Evolutionary conservation across 2,797 vertebrate genomes (phyloP), one percentile per base, ranked within the genome.

Genomic region (Octomys mimax): DNA sequence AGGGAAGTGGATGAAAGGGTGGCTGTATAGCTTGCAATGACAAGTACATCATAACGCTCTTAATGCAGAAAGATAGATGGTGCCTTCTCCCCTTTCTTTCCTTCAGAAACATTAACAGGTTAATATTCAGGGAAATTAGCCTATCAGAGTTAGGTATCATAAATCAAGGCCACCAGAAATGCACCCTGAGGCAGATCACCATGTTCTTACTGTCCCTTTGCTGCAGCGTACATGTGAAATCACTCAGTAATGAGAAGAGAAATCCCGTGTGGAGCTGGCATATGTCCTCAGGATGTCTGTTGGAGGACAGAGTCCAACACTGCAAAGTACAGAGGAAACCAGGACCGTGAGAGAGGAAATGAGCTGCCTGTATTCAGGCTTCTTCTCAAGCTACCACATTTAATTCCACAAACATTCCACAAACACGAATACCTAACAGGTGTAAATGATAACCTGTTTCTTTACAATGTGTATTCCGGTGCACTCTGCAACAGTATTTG

Each of bases 111-210:
- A 54, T 57, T 36, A 59, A 28, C 24, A 66, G 82, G 73, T 79
- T 57, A 71, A 68, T 87, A 93, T 92, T 89, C 92, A 36, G 54
- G 46, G n/a, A 91, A 82, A 87, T 64, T 42, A 81, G 68, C 92
- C 68, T 46, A 16, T 31, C 24, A 84, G 70, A 68, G 64, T 59
- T 62, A 49, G 52, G 90, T 79, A 49, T 71, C 26, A 0, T 92
- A 87, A 94, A 84, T 92, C 85, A 90, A 75, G 71, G 86, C 94
- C 64, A 39, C 71, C 36, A 66, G 87, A 87, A 94, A 39, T 33
- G 49, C 54, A 61, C 80, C 84, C 87, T 8, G 64, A 64, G 71
- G 78, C 83, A 61, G 92, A 81, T 54, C 36, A 33, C 68, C 81
- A 64, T 68, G 59, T 88, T 54, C 92, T 78, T 31, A 46, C 71